Percentiles rank a stretch among this genome's conserved stretches.
Conservation (phyloP, 2,888 invertebrate species). For the Serripes groenlandicus region DNA sequence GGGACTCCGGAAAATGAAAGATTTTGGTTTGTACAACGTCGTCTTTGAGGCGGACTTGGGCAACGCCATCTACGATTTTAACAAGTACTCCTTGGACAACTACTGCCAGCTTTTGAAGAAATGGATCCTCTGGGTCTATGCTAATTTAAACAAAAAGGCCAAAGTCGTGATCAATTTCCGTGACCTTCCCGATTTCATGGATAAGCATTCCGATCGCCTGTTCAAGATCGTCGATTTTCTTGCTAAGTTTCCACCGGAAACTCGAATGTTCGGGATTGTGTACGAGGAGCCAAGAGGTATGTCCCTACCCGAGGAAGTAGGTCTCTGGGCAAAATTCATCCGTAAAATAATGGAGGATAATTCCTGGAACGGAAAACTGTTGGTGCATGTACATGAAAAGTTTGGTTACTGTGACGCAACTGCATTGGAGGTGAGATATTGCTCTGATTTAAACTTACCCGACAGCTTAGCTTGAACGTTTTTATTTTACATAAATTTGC, state of each 20-base stretch:
- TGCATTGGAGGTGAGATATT: constrained; percentile 14
- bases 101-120: constrained; percentile 22
- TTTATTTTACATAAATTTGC: too few species aligned
- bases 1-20: constrained; percentile 23
- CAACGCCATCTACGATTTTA: constrained; percentile 25
- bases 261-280: constrained; percentile 27
- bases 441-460: too few species aligned
- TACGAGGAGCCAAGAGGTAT: constrained; percentile 34
- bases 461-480: too few species aligned
- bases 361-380: constrained; percentile 46
- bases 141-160: constrained; percentile 24
- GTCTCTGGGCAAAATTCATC: constrained; percentile 23
- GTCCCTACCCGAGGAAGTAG: constrained; percentile 28
- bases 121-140: constrained; percentile 10
- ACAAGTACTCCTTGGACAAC: constrained; percentile 25
- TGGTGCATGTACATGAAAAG: constrained; percentile 35
- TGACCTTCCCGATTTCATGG: constrained; percentile 37
- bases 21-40: constrained; percentile 33
- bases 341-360: constrained; percentile 35
- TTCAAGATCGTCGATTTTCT: constrained; percentile 29
- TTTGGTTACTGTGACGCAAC: constrained; percentile 18
- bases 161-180: constrained; percentile 35
- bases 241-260: background rate
- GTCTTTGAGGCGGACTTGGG: constrained; percentile 34
- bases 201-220: constrained; percentile 6